These are phyloP conservation scores for Lepus townsendii DNA, from an alignment of 2,797 vertebrate genomes.

Conservation along the genomic window DNA sequence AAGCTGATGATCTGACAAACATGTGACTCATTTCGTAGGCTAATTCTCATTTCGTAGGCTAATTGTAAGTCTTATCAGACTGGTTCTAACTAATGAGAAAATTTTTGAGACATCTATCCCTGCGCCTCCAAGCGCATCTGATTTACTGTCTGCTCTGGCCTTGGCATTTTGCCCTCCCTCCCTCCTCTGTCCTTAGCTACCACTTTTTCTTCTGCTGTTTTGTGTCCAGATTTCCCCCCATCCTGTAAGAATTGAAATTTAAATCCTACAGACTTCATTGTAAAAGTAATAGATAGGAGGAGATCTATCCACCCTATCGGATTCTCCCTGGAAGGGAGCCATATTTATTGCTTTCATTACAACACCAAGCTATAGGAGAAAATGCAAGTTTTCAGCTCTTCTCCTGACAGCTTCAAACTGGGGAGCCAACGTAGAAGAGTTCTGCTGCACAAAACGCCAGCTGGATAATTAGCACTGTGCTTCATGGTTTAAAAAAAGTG, in stretches of 20 bases:
- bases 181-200: background rate
- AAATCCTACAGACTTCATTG: constrained; percentile 10
- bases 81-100: background rate
- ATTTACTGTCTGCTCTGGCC: background rate
- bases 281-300: constrained; percentile 33
- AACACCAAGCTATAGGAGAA: constrained; percentile 61
- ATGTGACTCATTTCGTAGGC: background rate
- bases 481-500: constrained; percentile 44
- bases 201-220: background rate
- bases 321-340: constrained; percentile 58
- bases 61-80: background rate
- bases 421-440: constrained; percentile 56
- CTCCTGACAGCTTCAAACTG: constrained; percentile 59
- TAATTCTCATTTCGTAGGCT: background rate
- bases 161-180: no score
- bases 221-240: background rate
- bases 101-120: background rate
- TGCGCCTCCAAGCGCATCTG: background rate
- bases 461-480: constrained; percentile 67
- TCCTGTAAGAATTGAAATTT: background rate
- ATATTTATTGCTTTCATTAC: constrained; percentile 83
- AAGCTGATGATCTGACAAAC: background rate
- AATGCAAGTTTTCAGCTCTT: constrained; percentile 66
- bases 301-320: constrained; percentile 59
- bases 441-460: constrained; percentile 11